phyloP scores from a whole-genome alignment of 2,113 vertebrate species.

The Myiozetetes cayanensis region DNA sequence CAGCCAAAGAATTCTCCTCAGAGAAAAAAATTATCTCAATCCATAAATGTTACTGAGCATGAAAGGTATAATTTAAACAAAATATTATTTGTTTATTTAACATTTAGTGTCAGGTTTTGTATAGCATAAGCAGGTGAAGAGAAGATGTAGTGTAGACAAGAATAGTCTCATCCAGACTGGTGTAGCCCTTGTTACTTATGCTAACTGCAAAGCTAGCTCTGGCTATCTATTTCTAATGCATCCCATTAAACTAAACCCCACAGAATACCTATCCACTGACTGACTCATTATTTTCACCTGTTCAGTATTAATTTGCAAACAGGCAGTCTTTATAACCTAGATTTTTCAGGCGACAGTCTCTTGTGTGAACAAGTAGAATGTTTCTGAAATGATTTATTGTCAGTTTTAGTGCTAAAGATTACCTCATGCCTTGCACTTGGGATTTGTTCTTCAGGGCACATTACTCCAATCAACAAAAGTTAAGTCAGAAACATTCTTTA shows the following conservation, averaged over 20 bases:
- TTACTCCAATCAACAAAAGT: neutral
- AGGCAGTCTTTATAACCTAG: neutral
- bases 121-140: neutral
- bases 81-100: neutral
- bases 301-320: neutral
- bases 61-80: neutral
- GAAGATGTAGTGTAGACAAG: neutral
- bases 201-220: neutral
- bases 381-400: neutral
- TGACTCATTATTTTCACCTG: neutral
- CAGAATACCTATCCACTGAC: neutral
- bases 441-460: neutral
- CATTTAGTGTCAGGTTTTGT: neutral
- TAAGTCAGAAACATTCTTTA: neutral
- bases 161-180: neutral
- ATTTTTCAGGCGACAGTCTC: neutral
- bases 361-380: neutral
- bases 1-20: neutral
- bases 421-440: neutral
- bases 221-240: neutral
- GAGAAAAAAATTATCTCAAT: neutral
- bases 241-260: neutral
- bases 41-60: neutral
- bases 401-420: neutral
- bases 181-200: neutral